phyloP scores from a whole-genome alignment of 2,797 vertebrate genomes.

The Myotis myotis region DNA sequence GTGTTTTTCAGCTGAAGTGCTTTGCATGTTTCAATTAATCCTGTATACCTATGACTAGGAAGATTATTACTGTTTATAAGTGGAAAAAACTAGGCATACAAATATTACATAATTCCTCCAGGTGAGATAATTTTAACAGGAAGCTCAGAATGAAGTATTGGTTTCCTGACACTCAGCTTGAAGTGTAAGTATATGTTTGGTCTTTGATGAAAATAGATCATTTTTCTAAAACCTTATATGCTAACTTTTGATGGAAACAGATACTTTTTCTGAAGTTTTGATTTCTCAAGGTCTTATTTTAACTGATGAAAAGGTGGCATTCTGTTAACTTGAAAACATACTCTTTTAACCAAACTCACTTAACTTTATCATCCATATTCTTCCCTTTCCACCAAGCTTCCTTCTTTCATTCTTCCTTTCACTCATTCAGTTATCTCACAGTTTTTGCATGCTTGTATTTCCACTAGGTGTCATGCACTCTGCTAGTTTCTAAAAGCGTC shows the following conservation, averaged over 20 bases:
- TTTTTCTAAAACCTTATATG: not conserved
- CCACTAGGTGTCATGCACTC: not conserved
- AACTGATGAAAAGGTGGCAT: not conserved
- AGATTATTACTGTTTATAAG: not conserved
- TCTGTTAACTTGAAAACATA: not conserved
- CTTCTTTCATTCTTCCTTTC: not conserved
- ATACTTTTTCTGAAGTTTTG: constrained; percentile 27
- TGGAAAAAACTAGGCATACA: not conserved
- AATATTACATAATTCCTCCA: not conserved
- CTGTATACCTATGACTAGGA: not conserved
- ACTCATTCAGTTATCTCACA: not conserved
- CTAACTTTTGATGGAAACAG: not conserved
- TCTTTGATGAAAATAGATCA: not conserved
- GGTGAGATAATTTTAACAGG: not conserved
- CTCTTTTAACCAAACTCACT: not conserved
- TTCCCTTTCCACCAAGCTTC: not conserved
- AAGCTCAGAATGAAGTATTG: not conserved
- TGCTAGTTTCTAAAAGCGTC: not conserved
- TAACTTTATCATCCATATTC: not conserved
- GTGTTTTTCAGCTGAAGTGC: not conserved
- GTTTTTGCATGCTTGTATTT: not conserved
- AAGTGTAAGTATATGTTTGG: not conserved
- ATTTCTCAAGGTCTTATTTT: constrained; percentile 27
- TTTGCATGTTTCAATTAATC: constrained; percentile 39
- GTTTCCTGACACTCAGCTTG: constrained; percentile 20